phyloP scores from a whole-genome alignment of 2,113 vertebrate genomes.

The Pongo abelii region DNA sequence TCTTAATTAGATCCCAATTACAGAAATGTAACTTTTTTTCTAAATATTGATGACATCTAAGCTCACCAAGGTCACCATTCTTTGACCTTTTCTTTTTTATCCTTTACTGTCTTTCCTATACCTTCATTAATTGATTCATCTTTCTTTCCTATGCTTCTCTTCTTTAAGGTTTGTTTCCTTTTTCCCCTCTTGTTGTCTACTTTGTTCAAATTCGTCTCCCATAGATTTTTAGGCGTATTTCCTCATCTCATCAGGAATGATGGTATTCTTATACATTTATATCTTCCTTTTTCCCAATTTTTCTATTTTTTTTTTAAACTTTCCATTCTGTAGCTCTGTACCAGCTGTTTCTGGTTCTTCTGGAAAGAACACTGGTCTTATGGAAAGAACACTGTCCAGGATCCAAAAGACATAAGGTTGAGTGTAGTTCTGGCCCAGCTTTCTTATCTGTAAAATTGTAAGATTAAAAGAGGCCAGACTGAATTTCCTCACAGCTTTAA shows the following conservation, averaged over 20 bases:
- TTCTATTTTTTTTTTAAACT: background rate
- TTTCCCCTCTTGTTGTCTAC: background rate
- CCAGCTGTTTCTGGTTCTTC: background rate
- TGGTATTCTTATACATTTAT: background rate
- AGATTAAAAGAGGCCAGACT: background rate
- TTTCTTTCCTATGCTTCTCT: background rate
- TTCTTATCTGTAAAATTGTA: constrained; percentile 1
- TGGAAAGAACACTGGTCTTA: constrained; percentile 2
- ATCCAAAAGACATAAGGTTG: background rate
- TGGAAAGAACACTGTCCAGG: background rate
- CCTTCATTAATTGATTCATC: background rate
- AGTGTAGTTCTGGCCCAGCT: background rate
- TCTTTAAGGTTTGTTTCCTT: background rate
- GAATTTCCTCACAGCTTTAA: background rate
- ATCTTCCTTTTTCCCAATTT: background rate
- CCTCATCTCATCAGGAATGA: background rate
- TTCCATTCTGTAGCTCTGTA: background rate
- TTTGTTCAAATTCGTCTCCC: background rate
- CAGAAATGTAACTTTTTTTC: background rate
- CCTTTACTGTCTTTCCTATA: background rate
- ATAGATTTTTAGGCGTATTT: background rate
- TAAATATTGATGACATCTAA: background rate
- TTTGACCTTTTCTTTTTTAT: background rate
- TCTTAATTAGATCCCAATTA: background rate
- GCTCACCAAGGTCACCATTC: background rate